Evolutionary conservation across 2,888 invertebrate species (phyloP).

Genomic region (Drosophila barbarae): DNA sequence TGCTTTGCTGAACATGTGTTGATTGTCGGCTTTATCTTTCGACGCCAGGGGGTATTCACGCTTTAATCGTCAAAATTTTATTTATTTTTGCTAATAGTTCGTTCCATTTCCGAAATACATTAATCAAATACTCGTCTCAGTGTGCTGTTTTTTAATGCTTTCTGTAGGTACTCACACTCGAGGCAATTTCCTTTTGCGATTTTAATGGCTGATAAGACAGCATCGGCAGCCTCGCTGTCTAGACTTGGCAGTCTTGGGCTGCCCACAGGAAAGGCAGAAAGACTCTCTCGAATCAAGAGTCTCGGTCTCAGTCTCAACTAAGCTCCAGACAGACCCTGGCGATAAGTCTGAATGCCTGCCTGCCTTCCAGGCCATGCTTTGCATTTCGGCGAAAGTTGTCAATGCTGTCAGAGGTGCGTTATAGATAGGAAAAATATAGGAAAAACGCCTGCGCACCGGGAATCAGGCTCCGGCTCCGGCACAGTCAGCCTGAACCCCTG

Average conservation of each 20-base stretch:
- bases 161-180: conserved; percentile 17
- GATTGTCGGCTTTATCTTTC: conserved; percentile 24
- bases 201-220: conserved; percentile 54
- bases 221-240: conserved; percentile 47
- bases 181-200: conserved; percentile 69
- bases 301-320: neutral
- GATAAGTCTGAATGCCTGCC: conserved; percentile 46
- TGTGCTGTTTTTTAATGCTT: conserved; percentile 8
- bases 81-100: conserved; percentile 40
- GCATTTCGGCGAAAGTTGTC: conserved; percentile 46
- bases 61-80: conserved; percentile 42
- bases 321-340: conserved; percentile 43
- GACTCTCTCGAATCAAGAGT: neutral
- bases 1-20: conserved; percentile 42
- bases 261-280: conserved; percentile 60
- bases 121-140: conserved; percentile 47
- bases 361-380: conserved; percentile 37
- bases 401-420: conserved; percentile 49
- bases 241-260: conserved; percentile 46
- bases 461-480: conserved; percentile 6
- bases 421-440: conserved; percentile 26
- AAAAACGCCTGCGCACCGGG: conserved; percentile 36
- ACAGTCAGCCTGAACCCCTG: conserved; percentile 32
- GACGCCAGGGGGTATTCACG: conserved; percentile 22
- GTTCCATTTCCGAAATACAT: conserved; percentile 59